Evolutionary conservation across 2,113 vertebrate genomes (phyloP).

Genomic region (Synodontis membranacea): DNA sequence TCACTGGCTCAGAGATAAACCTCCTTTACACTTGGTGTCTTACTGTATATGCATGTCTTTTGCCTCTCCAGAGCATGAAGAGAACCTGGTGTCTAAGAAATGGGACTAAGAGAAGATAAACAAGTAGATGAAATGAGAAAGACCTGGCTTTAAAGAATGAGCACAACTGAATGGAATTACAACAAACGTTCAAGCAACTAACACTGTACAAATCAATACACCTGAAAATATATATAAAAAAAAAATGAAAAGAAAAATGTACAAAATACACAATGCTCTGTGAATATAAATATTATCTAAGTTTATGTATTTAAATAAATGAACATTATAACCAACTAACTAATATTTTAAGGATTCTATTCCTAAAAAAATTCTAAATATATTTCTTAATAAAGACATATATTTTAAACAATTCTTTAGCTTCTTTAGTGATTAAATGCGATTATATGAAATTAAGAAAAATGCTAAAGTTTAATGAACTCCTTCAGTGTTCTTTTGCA

Average conservation of each 20-base stretch:
- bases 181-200: not conserved
- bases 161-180: not conserved
- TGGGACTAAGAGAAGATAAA: slow-evolving; percentile 47
- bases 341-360: slow-evolving; percentile 70
- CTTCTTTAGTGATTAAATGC: not conserved
- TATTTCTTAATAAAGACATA: slow-evolving; percentile 63
- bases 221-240: slow-evolving; percentile 48
- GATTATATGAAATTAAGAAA: not conserved
- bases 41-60: slow-evolving; percentile 37
- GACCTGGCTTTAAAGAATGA: not conserved
- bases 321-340: slow-evolving; percentile 56
- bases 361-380: slow-evolving; percentile 71
- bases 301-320: slow-evolving; percentile 73
- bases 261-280: slow-evolving; percentile 60
- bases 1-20: not conserved
- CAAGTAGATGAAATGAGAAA: not conserved
- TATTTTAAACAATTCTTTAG: slow-evolving; percentile 59
- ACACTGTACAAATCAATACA: slow-evolving; percentile 24
- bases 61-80: slow-evolving; percentile 67
- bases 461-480: not conserved
- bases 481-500: not conserved
- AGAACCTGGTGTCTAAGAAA: slow-evolving; percentile 62
- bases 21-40: not conserved
- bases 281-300: slow-evolving; percentile 72
- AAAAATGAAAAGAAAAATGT: slow-evolving; percentile 41